These are phyloP conservation scores for Norana najaformis DNA, from an alignment of 2,888 invertebrate species.

Conservation along the genomic window DNA sequence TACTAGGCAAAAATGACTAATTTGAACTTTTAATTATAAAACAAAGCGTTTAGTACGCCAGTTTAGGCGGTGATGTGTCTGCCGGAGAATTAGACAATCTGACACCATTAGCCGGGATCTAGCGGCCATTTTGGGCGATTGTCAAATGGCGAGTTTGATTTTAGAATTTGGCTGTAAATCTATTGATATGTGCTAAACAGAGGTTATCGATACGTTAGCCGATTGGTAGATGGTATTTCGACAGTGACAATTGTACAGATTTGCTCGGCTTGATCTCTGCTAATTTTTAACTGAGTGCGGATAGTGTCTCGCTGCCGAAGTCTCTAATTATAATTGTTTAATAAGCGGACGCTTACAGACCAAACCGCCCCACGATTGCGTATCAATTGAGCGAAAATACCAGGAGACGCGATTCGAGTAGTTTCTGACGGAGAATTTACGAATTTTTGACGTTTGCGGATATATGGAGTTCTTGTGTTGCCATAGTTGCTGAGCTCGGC, in stretches of 20 bases:
- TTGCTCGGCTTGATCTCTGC: background rate
- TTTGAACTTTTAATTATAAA: background rate
- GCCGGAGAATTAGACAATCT: conserved; percentile 13
- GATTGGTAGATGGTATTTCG: background rate
- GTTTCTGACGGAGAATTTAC: background rate
- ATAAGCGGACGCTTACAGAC: background rate
- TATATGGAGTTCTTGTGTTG: background rate
- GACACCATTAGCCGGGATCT: background rate
- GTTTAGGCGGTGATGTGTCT: background rate
- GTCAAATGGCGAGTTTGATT: background rate
- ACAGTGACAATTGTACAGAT: background rate
- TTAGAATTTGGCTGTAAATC: background rate
- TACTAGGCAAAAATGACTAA: background rate
- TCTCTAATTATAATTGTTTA: background rate
- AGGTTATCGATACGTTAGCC: background rate
- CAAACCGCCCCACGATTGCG: background rate
- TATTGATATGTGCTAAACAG: background rate
- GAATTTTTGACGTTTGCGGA: background rate
- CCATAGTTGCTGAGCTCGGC: background rate
- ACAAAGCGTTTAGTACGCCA: background rate
- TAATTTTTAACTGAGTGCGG: background rate
- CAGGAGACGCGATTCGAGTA: background rate
- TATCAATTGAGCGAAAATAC: background rate
- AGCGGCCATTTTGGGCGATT: background rate
- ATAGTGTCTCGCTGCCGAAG: background rate